These are phyloP conservation scores for Nannobrachium achirus DNA, from an alignment of 2,113 vertebrate species.

Conservation along the genomic window DNA sequence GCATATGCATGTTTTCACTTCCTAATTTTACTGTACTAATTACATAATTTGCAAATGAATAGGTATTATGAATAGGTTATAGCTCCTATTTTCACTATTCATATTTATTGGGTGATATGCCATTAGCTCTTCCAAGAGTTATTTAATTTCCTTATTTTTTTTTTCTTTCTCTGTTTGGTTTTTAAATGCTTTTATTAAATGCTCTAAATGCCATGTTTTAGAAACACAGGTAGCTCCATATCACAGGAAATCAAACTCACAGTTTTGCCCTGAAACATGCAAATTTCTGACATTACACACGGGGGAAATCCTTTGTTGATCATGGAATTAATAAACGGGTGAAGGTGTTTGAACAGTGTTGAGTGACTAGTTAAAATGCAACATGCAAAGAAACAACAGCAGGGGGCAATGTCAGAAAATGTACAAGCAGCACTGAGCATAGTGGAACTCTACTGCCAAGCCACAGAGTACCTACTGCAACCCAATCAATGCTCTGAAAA, in stretches of 20 bases:
- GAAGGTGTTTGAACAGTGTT: conserved; percentile 7
- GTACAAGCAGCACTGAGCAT: conserved; percentile 41
- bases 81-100: neutral
- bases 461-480: neutral
- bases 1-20: conserved; percentile 29
- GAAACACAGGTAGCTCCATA: conserved; percentile 35
- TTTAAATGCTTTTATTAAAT: conserved; percentile 8
- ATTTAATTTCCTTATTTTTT: too few relatives aligned
- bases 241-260: conserved; percentile 50
- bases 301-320: conserved; percentile 7
- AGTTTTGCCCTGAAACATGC: conserved; percentile 39
- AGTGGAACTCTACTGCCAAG: conserved; percentile 14
- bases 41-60: conserved; percentile 26
- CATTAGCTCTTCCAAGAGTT: conserved; percentile 17
- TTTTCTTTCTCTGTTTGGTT: neutral
- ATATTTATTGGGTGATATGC: conserved; percentile 24
- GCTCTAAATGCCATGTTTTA: conserved; percentile 21
- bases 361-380: conserved; percentile 7
- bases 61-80: conserved; percentile 4
- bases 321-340: conserved; percentile 5
- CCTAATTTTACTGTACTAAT: conserved; percentile 12
- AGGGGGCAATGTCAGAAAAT: conserved; percentile 57
- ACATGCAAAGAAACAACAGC: conserved; percentile 54
- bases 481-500: conserved; percentile 16
- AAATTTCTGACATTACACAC: conserved; percentile 15